phyloP scores from a whole-genome alignment of 2,888 invertebrate genomes.

The Melolontha melolontha region DNA sequence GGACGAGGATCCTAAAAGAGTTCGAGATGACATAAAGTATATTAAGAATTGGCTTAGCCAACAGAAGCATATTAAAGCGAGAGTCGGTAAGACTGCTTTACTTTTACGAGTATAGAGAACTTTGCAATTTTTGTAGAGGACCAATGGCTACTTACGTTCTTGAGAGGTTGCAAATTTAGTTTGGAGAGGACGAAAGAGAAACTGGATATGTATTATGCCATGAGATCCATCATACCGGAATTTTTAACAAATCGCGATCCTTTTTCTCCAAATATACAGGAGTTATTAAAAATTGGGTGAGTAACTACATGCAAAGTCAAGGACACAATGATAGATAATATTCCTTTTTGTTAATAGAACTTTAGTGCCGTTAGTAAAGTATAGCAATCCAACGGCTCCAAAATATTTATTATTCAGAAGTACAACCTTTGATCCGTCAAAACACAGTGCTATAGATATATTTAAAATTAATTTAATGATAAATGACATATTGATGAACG shows the following conservation, averaged over 20 bases:
- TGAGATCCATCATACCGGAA: slow-evolving; percentile 69
- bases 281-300: slow-evolving; percentile 64
- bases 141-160: slow-evolving; percentile 72
- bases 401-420: slow-evolving; percentile 58
- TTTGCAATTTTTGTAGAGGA: slow-evolving; percentile 66
- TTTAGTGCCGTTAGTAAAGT: slow-evolving; percentile 51
- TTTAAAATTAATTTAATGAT: slow-evolving; percentile 69
- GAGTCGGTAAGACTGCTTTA: slow-evolving; percentile 49
- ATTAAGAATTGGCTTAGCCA: slow-evolving; percentile 71
- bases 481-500: slow-evolving; percentile 70
- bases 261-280: slow-evolving; percentile 53
- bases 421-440: slow-evolving; percentile 54
- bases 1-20: slow-evolving; percentile 66
- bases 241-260: slow-evolving; percentile 65
- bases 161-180: slow-evolving; percentile 76
- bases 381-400: slow-evolving; percentile 55
- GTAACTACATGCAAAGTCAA: slow-evolving; percentile 22
- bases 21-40: slow-evolving; percentile 66
- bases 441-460: slow-evolving; percentile 53
- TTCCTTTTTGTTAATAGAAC: slow-evolving; percentile 41
- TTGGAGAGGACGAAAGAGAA: slow-evolving; percentile 74
- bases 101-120: not conserved
- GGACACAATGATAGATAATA: not conserved
- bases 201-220: slow-evolving; percentile 71
- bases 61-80: slow-evolving; percentile 70